Evolutionary conservation across 1,140 invertebrate species (phyloP).

Genomic region (Mylabris phalerata): DNA sequence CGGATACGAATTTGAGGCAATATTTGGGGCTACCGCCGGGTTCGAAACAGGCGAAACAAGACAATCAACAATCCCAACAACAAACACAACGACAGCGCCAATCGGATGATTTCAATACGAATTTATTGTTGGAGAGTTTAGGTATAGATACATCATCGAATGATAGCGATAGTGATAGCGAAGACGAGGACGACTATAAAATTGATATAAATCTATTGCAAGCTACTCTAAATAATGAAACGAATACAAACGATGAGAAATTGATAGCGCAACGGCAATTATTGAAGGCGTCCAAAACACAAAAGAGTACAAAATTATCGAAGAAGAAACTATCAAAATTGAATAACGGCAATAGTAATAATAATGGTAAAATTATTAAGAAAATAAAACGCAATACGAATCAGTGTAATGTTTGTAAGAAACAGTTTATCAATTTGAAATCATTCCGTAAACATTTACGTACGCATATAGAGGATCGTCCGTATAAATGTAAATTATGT

Average conservation of each 20-base stretch:
- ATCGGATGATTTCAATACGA: conserved; percentile 17
- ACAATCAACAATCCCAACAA: conserved; percentile 6
- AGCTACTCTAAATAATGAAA: conserved; percentile 7
- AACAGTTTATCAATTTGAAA: conserved; percentile 97
- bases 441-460: conserved; percentile 96
- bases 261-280: conserved; percentile 39
- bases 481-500: conserved; percentile 97
- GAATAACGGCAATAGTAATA: conserved; percentile 22
- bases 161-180: conserved; percentile 23
- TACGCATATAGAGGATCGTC: conserved; percentile 96
- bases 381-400: conserved; percentile 32
- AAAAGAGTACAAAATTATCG: conserved; percentile 32
- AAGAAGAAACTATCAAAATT: conserved; percentile 29
- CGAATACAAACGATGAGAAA: conserved; percentile 34
- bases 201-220: conserved; percentile 26
- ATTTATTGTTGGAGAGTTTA: conserved; percentile 25
- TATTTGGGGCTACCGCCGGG: conserved; percentile 35
- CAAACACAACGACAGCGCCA: background rate
- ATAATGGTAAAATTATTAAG: conserved; percentile 24
- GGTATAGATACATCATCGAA: conserved; percentile 30
- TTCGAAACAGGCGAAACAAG: conserved; percentile 22
- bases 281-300: conserved; percentile 34
- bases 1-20: conserved; percentile 41
- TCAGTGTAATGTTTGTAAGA: conserved; percentile 88
- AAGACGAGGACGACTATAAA: conserved; percentile 30